phyloP scores from a whole-genome alignment of 1,140 invertebrate species.

The Zophobas atratus region DNA sequence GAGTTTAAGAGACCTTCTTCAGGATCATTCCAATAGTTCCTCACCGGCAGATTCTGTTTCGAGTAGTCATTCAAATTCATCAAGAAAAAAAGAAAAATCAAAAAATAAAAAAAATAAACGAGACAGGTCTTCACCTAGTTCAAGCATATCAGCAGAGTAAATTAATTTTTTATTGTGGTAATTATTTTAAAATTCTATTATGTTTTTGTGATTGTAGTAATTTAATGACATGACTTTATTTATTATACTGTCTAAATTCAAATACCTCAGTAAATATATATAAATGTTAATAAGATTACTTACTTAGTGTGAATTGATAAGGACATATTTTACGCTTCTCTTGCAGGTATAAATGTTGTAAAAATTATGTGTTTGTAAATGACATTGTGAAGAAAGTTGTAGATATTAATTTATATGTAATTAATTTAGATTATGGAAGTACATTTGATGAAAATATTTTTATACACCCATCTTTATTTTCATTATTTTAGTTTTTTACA shows the following conservation, averaged over 20 bases:
- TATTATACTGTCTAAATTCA: constrained; percentile 30
- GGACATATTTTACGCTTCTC: background rate
- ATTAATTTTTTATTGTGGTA: constrained; percentile 11
- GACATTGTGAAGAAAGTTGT: background rate
- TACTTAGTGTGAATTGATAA: background rate
- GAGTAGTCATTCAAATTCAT: constrained; percentile 53
- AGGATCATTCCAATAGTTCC: constrained; percentile 60
- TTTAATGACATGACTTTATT: constrained; percentile 36
- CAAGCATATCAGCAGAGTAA: constrained; percentile 51
- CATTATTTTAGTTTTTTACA: constrained; percentile 7
- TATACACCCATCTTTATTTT: constrained; percentile 5
- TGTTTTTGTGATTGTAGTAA: constrained; percentile 26
- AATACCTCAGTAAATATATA: constrained; percentile 41
- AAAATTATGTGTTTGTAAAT: background rate
- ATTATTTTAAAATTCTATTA: background rate
- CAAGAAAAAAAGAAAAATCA: constrained; percentile 60
- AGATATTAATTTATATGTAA: background rate
- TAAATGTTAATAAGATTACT: background rate
- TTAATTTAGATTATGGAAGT: background rate
- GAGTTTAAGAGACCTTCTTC: constrained; percentile 60
- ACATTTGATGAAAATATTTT: constrained; percentile 1
- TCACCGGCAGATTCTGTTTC: constrained; percentile 61
- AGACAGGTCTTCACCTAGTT: constrained; percentile 60
- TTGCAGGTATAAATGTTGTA: background rate
- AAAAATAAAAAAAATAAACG: constrained; percentile 61